Percentiles rank a stretch among this genome's conserved stretches.
Conservation (phyloP, 2,797 vertebrate species). For the Salarias fasciatus region DNA sequence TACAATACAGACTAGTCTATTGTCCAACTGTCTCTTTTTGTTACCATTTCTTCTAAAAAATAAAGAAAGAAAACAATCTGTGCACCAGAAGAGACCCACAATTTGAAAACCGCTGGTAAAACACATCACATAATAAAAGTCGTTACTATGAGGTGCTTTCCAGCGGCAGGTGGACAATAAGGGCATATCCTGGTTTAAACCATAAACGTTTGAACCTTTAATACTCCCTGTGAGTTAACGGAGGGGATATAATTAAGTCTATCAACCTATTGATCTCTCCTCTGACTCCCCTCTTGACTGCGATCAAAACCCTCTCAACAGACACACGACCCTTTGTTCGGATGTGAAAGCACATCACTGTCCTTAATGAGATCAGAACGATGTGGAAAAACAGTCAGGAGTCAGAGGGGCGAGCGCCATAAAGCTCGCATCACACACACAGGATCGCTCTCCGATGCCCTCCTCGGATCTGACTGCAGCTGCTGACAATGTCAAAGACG, state of each 20-base stretch:
- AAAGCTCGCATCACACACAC: conserved; percentile 10
- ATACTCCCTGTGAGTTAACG: background rate
- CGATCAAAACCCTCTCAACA: background rate
- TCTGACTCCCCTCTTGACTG: background rate
- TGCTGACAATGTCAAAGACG: conserved; percentile 36
- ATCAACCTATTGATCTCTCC: background rate
- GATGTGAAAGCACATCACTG: conserved; percentile 1
- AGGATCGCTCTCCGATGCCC: conserved; percentile 10
- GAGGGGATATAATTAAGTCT: background rate
- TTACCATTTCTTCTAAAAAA: no score
- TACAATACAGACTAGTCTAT: no score
- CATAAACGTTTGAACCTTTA: background rate
- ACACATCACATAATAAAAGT: background rate
- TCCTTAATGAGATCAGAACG: conserved; percentile 16
- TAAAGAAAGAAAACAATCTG: no score
- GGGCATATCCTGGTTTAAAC: background rate
- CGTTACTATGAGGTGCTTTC: background rate
- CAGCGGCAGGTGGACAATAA: background rate
- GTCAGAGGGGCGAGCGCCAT: background rate
- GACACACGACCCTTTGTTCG: conserved; percentile 4
- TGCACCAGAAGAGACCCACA: no score
- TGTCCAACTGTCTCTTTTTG: no score
- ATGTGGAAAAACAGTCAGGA: conserved; percentile 17
- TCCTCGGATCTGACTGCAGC: conserved; percentile 26
- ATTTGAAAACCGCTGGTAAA: no score